Evolutionary conservation across 1,140 invertebrate species (phyloP).

Genomic region (Atopsyche davidsoni): DNA sequence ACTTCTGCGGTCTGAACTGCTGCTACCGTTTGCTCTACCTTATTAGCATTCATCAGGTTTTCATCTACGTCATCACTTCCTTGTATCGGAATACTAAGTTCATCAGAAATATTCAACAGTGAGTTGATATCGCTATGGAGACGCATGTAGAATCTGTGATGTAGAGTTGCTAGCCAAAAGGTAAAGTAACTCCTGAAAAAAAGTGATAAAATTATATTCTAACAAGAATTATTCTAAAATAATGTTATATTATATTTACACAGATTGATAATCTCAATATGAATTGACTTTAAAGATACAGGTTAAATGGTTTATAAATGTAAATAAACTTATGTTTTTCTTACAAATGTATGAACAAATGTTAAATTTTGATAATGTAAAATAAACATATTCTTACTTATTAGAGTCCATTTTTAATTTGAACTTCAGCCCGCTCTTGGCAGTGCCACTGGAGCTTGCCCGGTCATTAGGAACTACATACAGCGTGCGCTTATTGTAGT

Average conservation of each 20-base stretch:
- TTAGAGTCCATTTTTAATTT: slow-evolving; percentile 68
- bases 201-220: slow-evolving; percentile 18
- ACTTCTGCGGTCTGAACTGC: slow-evolving; percentile 3
- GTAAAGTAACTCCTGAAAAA: slow-evolving; percentile 61
- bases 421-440: slow-evolving; percentile 60
- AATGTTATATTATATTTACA: background rate
- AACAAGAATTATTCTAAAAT: slow-evolving; percentile 3
- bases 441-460: slow-evolving; percentile 52
- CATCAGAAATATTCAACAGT: slow-evolving; percentile 60
- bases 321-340: no score
- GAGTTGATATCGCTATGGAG: slow-evolving; percentile 64
- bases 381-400: slow-evolving; percentile 49
- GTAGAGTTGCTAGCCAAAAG: slow-evolving; percentile 65
- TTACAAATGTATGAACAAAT: no score
- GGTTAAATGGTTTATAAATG: no score
- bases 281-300: no score
- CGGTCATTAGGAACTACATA: slow-evolving; percentile 56
- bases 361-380: no score
- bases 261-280: no score
- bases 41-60: slow-evolving; percentile 30
- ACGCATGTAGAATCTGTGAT: slow-evolving; percentile 69
- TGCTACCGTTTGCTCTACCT: slow-evolving; percentile 10
- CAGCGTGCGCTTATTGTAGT: slow-evolving; percentile 65
- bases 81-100: slow-evolving; percentile 47
- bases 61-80: slow-evolving; percentile 17